Evolutionary conservation across 2,113 vertebrate genomes (phyloP).

Genomic region (Archocentrus centrarchus): DNA sequence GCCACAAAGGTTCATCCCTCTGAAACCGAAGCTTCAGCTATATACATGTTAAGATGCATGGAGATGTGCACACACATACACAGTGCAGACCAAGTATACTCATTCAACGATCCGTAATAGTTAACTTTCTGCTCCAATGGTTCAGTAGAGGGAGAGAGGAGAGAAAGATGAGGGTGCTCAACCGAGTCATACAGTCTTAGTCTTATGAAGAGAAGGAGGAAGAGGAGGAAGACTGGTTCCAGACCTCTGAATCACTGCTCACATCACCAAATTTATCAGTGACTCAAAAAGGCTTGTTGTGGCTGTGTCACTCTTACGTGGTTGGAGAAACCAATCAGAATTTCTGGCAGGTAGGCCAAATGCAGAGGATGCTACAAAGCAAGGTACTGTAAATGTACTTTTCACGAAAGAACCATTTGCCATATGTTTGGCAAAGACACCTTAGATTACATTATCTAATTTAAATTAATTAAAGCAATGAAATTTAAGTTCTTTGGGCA

Average conservation of each 20-base stretch:
- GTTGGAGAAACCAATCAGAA: slow-evolving; percentile 4
- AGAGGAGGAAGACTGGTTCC: slow-evolving; percentile 18
- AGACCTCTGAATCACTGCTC: slow-evolving; percentile 46
- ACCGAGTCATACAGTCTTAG: slow-evolving; percentile 26
- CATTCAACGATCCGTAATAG: slow-evolving; percentile 60
- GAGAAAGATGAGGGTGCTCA: slow-evolving; percentile 51
- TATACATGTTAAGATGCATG: slow-evolving; percentile 17
- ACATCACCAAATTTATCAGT: slow-evolving; percentile 36
- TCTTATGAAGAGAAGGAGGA: not conserved
- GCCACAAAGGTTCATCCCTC: not conserved
- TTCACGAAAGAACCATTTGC: not conserved
- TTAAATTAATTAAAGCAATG: not conserved
- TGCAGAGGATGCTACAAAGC: not conserved
- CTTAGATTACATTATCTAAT: not conserved
- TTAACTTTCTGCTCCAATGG: slow-evolving; percentile 70
- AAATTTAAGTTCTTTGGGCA: not conserved
- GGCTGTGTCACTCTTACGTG: not conserved
- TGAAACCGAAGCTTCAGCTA: not conserved
- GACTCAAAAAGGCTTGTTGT: slow-evolving; percentile 23
- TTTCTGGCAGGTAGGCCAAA: not conserved
- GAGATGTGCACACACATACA: not conserved
- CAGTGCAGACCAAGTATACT: slow-evolving; percentile 7
- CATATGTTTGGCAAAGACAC: not conserved
- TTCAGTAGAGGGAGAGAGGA: slow-evolving; percentile 50
- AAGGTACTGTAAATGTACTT: not conserved